Evolutionary conservation across 2,113 vertebrate species (phyloP).

Genomic region (Phocoena sinus): DNA sequence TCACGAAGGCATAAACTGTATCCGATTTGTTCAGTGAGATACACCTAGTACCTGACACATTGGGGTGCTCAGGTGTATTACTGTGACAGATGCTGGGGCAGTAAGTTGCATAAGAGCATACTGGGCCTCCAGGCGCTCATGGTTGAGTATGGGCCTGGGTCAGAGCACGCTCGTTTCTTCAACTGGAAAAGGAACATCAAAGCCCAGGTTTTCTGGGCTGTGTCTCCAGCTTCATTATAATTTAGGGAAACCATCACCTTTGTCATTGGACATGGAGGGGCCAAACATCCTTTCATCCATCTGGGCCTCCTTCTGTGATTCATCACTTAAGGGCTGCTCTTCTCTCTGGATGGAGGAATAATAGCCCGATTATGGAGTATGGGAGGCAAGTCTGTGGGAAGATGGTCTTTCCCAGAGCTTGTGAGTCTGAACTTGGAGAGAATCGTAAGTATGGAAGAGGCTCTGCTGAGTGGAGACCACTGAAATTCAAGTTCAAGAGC

Average conservation of each 20-base stretch:
- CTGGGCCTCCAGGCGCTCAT: neutral
- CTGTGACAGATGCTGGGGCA: neutral
- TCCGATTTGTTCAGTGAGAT: neutral
- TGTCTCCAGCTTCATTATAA: neutral
- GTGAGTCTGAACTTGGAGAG: neutral
- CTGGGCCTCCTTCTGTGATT: neutral
- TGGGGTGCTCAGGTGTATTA: neutral
- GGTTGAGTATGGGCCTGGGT: neutral
- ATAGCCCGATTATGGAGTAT: neutral
- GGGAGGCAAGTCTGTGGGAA: neutral
- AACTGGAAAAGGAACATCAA: neutral
- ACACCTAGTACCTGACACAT: neutral
- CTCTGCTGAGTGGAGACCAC: neutral
- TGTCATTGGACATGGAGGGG: neutral
- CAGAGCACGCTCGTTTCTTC: neutral
- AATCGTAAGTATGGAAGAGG: neutral
- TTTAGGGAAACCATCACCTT: neutral
- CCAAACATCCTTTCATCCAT: neutral
- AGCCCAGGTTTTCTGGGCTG: neutral
- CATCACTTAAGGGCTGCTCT: neutral
- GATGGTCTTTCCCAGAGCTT: neutral
- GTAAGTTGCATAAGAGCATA: neutral
- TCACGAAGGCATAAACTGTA: accelerated
- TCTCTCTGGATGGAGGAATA: neutral
- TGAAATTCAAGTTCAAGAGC: neutral